phyloP scores from a whole-genome alignment of 2,113 vertebrate species.

The Pionites leucogaster region DNA sequence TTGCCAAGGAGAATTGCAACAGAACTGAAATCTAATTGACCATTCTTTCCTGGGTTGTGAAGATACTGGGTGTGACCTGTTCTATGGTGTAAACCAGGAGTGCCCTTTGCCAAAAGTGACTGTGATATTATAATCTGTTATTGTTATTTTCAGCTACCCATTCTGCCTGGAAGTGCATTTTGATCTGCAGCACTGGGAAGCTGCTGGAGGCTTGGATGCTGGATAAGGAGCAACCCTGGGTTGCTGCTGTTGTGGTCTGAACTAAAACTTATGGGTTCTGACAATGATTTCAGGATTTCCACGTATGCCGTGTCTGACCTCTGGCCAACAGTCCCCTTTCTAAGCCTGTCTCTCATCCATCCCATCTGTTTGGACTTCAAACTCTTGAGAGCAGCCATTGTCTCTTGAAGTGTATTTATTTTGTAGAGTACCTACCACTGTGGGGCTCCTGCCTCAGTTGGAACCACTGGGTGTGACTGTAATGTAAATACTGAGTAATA shows the following conservation, averaged over 20 bases:
- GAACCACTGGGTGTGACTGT: slow-evolving; percentile 61
- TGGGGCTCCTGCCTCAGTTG: slow-evolving; percentile 43
- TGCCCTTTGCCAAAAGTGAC: slow-evolving; percentile 2
- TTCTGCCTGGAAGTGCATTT: slow-evolving; percentile 6
- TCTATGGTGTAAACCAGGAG: background rate
- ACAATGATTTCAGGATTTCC: background rate
- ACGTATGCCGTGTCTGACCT: background rate
- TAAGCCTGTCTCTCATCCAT: background rate
- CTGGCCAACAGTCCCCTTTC: slow-evolving; percentile 14
- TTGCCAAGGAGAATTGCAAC: background rate
- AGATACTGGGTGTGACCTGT: background rate
- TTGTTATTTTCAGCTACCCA: slow-evolving; percentile 9
- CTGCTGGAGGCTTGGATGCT: background rate
- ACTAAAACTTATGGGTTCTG: background rate
- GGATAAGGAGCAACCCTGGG: background rate
- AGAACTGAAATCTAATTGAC: background rate
- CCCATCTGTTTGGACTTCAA: slow-evolving; percentile 23
- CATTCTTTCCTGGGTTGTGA: background rate
- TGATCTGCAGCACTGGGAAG: background rate
- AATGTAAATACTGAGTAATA: slow-evolving; percentile 70
- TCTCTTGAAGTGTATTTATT: slow-evolving; percentile 45
- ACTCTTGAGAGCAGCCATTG: slow-evolving; percentile 24
- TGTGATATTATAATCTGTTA: background rate
- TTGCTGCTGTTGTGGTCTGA: background rate
- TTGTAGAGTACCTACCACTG: slow-evolving; percentile 27